Conservation (phyloP, 2,113 vertebrate species). For the Carlito syrichta region DNA sequence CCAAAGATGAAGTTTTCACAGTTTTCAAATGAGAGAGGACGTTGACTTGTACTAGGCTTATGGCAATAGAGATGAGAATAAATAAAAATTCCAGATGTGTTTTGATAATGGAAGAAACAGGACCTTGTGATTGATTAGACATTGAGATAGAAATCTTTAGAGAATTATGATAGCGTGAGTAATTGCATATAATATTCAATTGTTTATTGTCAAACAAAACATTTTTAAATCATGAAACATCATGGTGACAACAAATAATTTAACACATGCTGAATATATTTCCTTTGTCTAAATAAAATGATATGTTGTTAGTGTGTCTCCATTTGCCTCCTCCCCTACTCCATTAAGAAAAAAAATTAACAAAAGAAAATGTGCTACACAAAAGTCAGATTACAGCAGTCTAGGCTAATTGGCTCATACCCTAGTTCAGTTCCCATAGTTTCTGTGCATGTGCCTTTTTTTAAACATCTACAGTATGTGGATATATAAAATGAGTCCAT, state of each 20-base stretch:
- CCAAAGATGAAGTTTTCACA: background rate
- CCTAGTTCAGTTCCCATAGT: background rate
- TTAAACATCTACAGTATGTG: conserved; percentile 45
- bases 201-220: background rate
- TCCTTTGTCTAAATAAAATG: background rate
- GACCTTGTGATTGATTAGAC: background rate
- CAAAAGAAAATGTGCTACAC: background rate
- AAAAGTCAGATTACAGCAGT: conserved; percentile 9
- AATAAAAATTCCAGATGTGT: background rate
- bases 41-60: background rate
- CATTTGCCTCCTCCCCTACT: background rate
- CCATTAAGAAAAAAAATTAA: background rate
- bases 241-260: background rate
- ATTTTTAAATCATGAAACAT: background rate
- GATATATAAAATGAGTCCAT: conserved; percentile 65
- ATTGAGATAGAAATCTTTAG: background rate
- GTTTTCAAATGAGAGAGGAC: background rate
- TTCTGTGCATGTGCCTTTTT: conserved; percentile 9
- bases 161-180: background rate
- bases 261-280: background rate
- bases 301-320: background rate
- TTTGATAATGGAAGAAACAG: background rate
- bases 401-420: background rate
- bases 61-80: background rate
- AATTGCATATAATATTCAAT: background rate